Evolutionary conservation across 2,797 vertebrate genomes (phyloP), one percentile per base, ranked within the genome.

Genomic region (Ptychadena robeensis): DNA sequence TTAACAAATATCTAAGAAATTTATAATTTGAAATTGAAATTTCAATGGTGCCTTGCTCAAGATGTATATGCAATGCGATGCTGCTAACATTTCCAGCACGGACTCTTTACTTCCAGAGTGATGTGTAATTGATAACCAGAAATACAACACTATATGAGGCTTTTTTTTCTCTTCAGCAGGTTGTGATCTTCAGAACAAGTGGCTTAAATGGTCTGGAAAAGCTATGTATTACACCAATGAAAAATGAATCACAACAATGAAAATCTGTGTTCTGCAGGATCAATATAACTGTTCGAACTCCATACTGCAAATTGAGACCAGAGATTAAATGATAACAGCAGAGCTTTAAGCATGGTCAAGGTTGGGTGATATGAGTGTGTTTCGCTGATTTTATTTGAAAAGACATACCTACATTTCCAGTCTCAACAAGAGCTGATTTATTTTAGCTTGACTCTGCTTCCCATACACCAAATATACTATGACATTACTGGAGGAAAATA

Each of bases 141-240:
- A 78, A 71, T 40, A 82, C n/a, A 68, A 34, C 53, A 71, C 38
- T 40, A 48, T 63, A 77, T 44, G 66, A 82, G 53, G 35, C 48
- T 34, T 68, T 61, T 68, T 44, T 79, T 69, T 74, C n/a, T 73
- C 22, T 57, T 83, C 35, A 18, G 73, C 81, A 82, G 73, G 81
- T 82, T 76, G 48, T 82, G 81, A 82, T 82, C 81, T 64, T 25
- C 30, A 48, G 72, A 82, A 84, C 32, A 79, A 73, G 75, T 83
- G 76, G 82, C 76, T 73, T 79, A 84, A 79, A 84, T 73, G 76
- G 53, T 68, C 76, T 79, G 63, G 61, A 84, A 83, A 84, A 84
- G 76, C 53, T 40, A 79, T 84, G 82, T 79, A 84, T 80, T 84
- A 84, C 70, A 73, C 64, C 76, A 84, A 84, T 84, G 82, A 84